Base-by-base conservation (phyloP, 1,140 invertebrate genomes). In the Hestina assimilis region DNA sequence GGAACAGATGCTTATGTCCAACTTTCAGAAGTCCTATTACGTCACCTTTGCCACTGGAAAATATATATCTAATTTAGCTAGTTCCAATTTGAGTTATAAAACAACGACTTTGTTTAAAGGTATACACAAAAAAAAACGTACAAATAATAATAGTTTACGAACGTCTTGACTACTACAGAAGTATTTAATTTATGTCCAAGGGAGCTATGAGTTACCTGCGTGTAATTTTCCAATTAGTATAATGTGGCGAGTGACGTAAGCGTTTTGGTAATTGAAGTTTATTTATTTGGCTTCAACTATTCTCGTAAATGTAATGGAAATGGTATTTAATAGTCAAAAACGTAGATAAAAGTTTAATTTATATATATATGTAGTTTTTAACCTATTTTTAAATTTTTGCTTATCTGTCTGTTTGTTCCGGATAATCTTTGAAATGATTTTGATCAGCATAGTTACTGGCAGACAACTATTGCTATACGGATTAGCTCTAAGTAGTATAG, bases 21-120 rank as follows among this genome's bases (percentile, higher is more conserved):
- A 96, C 92, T 90, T 97, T 97, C 21, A 97, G 82, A 50, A 97
- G 86, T 0, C 96, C 96, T 35, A 95, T 91, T 8, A 96, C 91
- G 40, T 89, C 89, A 14, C 94, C 93, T 46, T 91, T 84, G 1
- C 73, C 78, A 0, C 77, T 83, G 71, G 2, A 65, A 63, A 9
- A 28, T 24, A 20, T 8, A 43, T 6, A 21, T 4, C 0, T 15
- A 8, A 5, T 1, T 15, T 15, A 15, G 2, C 12, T n/a, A n/a
- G n/a, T n/a, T n/a, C n/a, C n/a, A n/a, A 31, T 31, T 31, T 28
- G n/a, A 11, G 3, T 3, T 31, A 12, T 31, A 1, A 3, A 31
- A 11, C 9, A n/a, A n/a, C n/a, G n/a, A n/a, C n/a, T n/a, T n/a
- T n/a, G n/a, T n/a, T n/a, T n/a, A n/a, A n/a, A n/a, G n/a, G n/a